Conservation (phyloP, 1,140 invertebrate species). For the Diorhabda sublineata region DNA sequence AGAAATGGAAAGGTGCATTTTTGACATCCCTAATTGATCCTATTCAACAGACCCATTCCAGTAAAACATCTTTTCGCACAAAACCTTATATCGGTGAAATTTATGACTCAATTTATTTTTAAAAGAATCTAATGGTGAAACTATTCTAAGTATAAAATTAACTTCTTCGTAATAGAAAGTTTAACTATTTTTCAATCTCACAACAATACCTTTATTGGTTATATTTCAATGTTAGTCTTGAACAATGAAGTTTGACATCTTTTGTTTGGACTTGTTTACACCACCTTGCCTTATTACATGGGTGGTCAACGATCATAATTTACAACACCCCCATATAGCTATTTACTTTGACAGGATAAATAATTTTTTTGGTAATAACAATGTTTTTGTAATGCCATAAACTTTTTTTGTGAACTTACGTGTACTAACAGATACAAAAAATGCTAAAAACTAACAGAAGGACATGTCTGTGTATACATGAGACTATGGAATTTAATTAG, state of each 20-base stretch:
- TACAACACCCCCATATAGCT: constrained; percentile 4
- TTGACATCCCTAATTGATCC: too few species aligned
- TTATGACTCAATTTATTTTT: not conserved
- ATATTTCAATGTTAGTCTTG: constrained; percentile 11
- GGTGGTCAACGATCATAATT: constrained; percentile 16
- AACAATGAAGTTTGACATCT: constrained; percentile 16
- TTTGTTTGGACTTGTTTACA: constrained; percentile 18
- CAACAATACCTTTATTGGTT: constrained; percentile 18
- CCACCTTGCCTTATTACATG: constrained; percentile 22
- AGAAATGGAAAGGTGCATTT: too few species aligned
- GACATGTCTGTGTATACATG: too few species aligned
- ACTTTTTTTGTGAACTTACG: not conserved
- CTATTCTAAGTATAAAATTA: not conserved
- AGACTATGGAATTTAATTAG: too few species aligned
- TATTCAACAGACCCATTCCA: too few species aligned
- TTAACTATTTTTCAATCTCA: not conserved
- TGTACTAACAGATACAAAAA: too few species aligned
- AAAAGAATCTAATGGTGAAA: not conserved
- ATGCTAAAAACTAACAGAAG: too few species aligned
- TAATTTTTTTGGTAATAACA: constrained; percentile 6
- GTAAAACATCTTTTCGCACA: too few species aligned
- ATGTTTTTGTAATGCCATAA: not conserved
- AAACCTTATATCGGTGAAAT: too few species aligned
- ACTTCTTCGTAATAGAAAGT: not conserved
- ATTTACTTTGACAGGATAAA: not conserved